A percentile compares a stretch with the other conserved stretches of the same genome.
phyloP scores from a whole-genome alignment of 2,113 vertebrate species.

The Helogale parvula region DNA sequence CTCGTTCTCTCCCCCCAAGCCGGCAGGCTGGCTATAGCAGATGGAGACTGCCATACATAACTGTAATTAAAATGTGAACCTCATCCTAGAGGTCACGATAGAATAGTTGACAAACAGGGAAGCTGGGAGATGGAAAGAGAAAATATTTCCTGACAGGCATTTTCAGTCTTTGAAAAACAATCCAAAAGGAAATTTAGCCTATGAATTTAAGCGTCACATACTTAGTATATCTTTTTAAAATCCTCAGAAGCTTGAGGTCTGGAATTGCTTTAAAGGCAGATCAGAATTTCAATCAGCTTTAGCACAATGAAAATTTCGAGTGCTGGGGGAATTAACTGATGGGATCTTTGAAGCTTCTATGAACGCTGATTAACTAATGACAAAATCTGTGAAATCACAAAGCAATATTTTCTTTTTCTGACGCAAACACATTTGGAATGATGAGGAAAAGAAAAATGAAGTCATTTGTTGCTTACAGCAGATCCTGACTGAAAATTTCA shows the following conservation, averaged over 20 bases:
- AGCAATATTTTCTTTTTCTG: conserved; percentile 82
- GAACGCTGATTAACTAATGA: conserved; percentile 87
- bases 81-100: conserved; percentile 22
- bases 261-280: conserved; percentile 80
- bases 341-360: conserved; percentile 86
- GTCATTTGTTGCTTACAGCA: conserved; percentile 81
- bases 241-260: conserved; percentile 65
- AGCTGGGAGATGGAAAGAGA: background rate
- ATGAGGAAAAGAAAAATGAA: conserved; percentile 81
- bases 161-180: conserved; percentile 59
- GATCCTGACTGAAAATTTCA: conserved; percentile 82
- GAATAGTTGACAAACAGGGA: conserved; percentile 29
- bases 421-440: conserved; percentile 77
- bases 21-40: conserved; percentile 44
- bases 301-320: conserved; percentile 85
- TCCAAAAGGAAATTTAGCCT: conserved; percentile 60
- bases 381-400: conserved; percentile 86
- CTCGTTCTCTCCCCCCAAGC: background rate
- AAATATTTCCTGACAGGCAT: conserved; percentile 68
- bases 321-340: conserved; percentile 85
- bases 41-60: background rate
- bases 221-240: conserved; percentile 61
- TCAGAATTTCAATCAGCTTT: conserved; percentile 87
- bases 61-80: conserved; percentile 65
- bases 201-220: conserved; percentile 55